These are phyloP conservation scores for Luperina nickerlii DNA, from an alignment of 2,888 invertebrate genomes.

Conservation along the genomic window DNA sequence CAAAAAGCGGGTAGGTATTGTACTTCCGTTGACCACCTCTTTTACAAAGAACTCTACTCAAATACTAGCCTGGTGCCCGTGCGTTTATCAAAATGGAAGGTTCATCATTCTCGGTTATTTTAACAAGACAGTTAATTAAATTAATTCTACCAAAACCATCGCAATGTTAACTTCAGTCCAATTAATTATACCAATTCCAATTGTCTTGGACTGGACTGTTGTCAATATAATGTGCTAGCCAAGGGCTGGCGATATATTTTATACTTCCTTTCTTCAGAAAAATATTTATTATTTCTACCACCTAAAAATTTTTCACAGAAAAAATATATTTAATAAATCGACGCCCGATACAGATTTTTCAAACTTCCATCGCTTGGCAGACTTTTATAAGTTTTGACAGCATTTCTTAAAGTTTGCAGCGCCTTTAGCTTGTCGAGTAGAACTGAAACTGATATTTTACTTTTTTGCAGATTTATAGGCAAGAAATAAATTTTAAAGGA, in stretches of 20 bases:
- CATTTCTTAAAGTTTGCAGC: conserved; percentile 52
- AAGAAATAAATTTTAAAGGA: background rate
- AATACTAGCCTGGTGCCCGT: background rate
- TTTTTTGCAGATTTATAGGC: conserved; percentile 32
- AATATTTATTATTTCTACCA: background rate
- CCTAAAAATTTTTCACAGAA: conserved; percentile 27
- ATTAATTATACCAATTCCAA: too few relatives aligned
- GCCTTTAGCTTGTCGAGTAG: conserved; percentile 32
- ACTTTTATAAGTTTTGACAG: conserved; percentile 59
- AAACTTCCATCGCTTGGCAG: conserved; percentile 39
- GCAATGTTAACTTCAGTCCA: background rate
- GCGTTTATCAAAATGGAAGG: too few relatives aligned
- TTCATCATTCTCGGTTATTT: background rate
- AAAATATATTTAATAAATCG: conserved; percentile 51
- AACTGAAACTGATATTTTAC: conserved; percentile 39
- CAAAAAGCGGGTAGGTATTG: background rate
- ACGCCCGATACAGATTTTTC: conserved; percentile 57
- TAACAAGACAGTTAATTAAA: background rate
- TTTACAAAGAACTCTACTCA: background rate
- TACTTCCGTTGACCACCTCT: background rate
- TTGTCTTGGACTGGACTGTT: too few relatives aligned
- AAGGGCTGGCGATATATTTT: background rate
- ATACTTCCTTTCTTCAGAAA: background rate
- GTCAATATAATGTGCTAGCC: background rate
- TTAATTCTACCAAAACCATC: background rate